Percentiles rank a stretch among this genome's conserved stretches.
Conservation (phyloP, 2,797 vertebrate genomes). For the Lagodon rhomboides region DNA sequence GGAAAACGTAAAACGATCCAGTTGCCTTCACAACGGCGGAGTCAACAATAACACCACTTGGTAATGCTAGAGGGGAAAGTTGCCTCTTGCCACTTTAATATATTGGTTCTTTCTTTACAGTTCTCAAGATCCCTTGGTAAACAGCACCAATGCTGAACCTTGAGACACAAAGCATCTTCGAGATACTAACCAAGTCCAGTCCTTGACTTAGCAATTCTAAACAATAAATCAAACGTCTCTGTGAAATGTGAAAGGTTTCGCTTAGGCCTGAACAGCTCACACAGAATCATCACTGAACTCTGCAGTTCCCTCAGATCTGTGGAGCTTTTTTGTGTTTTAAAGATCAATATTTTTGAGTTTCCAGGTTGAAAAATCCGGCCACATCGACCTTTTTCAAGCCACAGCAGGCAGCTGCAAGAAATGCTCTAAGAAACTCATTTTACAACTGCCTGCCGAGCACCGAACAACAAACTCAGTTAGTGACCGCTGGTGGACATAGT, state of each 20-base stretch:
- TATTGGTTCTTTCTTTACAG: neutral
- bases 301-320: slow-evolving; percentile 5
- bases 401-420: neutral
- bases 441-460: neutral
- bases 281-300: neutral
- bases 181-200: neutral
- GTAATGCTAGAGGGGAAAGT: too few relatives aligned
- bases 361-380: neutral
- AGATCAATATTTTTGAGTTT: slow-evolving; percentile 7
- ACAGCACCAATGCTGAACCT: neutral
- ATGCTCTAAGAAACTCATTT: neutral
- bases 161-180: neutral
- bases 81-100: neutral
- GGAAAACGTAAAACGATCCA: too few relatives aligned
- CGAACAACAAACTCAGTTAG: neutral
- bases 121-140: slow-evolving; percentile 1
- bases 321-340: neutral
- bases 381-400: neutral
- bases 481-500: neutral
- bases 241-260: neutral
- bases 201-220: slow-evolving; percentile 3
- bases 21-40: too few relatives aligned
- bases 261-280: neutral
- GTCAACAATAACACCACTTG: too few relatives aligned
- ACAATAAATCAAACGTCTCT: slow-evolving; percentile 16